Base-by-base conservation (phyloP, 2,888 invertebrate genomes). In the Diachrysia chrysitis region DNA sequence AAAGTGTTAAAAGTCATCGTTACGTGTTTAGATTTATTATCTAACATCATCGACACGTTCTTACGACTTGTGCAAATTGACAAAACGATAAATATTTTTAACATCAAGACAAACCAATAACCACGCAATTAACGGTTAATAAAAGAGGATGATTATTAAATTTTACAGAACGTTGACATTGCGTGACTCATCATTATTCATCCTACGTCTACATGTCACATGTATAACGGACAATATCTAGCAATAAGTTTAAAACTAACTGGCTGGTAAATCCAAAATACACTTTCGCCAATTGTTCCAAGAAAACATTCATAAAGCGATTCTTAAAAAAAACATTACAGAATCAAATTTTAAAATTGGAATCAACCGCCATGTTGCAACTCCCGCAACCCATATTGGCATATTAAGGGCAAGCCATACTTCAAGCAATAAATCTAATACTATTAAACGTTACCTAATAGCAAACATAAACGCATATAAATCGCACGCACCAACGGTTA, bases 401-500 rank as follows among this genome's bases (percentile, higher is more conserved):
- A n/a, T 76, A 75, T 71, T 75, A 73, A 77, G 71, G 69, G 66
- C 74, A 75, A 71, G 73, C 74, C 76, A 63, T 73, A 79, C 73
- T 70, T 67, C 65, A 70, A 63, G 60, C 60, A 70, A 73, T 81
- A 80, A 81, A 80, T 82, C 76, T 74, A 74, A 73, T 51, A 51
- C 3, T 51, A 51, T 51, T 61, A 76, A 63, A 76, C 66, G 71
- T 81, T 79, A 82, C 78, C 78, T 77, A 82, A 83, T 81, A 76
- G 66, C 75, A 81, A 58, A 69, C 72, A 82, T 63, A 66, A 74
- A 74, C 73, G 66, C 73, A 82, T 76, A 79, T 68, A 83, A 83
- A 84, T 84, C 64, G 73, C 79, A 84, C 84, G 87, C 86, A 79
- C 80, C 84, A 86, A 71, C 75, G 82, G 80, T 81, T 85, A 83